These are phyloP conservation scores for Phalera bucephala DNA, from an alignment of 2,888 invertebrate genomes.

Conservation along the genomic window DNA sequence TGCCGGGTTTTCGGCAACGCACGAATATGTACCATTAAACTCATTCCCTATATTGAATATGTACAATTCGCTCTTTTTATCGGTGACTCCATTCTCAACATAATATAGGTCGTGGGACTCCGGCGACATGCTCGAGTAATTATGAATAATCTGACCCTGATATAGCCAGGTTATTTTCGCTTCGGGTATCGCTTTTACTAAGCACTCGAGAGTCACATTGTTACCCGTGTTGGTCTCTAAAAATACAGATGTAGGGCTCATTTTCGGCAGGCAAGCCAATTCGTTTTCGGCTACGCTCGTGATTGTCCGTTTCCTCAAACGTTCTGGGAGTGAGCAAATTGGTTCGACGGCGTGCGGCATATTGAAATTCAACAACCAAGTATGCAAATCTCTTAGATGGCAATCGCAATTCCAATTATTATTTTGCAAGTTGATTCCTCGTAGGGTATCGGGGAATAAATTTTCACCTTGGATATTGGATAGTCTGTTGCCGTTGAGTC, in stretches of 20 bases:
- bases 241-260: conserved; percentile 88
- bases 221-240: conserved; percentile 91
- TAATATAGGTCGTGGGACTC: conserved; percentile 88
- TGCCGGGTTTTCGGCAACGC: conserved; percentile 93
- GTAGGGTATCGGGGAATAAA: conserved; percentile 89
- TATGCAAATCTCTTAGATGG: conserved; percentile 88
- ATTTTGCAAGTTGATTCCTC: conserved; percentile 91
- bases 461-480: conserved; percentile 87
- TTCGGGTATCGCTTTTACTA: conserved; percentile 91
- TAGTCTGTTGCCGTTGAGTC: conserved; percentile 91
- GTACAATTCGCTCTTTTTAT: conserved; percentile 90
- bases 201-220: conserved; percentile 91
- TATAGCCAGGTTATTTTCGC: conserved; percentile 93
- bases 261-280: conserved; percentile 91
- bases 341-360: conserved; percentile 91
- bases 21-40: conserved; percentile 93
- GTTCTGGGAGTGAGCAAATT: conserved; percentile 87
- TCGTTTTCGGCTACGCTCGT: conserved; percentile 86
- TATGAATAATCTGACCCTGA: conserved; percentile 90
- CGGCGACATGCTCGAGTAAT: conserved; percentile 86
- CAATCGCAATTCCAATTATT: conserved; percentile 97
- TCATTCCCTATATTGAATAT: conserved; percentile 90
- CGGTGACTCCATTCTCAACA: conserved; percentile 87
- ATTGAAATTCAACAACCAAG: conserved; percentile 90
- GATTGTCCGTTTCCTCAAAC: conserved; percentile 86